Percentiles rank a stretch among this genome's conserved stretches.
phyloP scores from a whole-genome alignment of 2,113 vertebrate species.

The Indicator indicator region DNA sequence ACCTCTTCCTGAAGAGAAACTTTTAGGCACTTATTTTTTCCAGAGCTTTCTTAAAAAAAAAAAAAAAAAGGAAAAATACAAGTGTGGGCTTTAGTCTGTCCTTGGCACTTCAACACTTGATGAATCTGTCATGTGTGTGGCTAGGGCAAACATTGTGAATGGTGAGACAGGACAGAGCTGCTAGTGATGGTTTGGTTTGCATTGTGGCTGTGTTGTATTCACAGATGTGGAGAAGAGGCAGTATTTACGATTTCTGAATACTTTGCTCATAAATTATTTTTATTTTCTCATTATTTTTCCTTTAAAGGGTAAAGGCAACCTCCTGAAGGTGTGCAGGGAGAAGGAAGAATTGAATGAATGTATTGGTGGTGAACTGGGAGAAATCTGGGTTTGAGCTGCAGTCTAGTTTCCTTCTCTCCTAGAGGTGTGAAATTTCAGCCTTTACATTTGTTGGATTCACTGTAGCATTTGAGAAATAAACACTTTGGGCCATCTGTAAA shows the following conservation, averaged over 20 bases:
- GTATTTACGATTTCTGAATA: rapidly evolving
- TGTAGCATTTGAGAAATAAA: neutral
- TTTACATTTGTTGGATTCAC: neutral
- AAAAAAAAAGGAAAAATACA: rapidly evolving
- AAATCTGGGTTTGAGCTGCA: neutral
- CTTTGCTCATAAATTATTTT: neutral
- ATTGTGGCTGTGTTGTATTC: rapidly evolving
- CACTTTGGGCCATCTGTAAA: neutral
- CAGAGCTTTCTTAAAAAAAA: neutral
- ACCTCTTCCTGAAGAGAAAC: neutral
- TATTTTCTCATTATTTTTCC: neutral
- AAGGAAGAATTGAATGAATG: neutral
- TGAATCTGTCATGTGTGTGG: rapidly evolving
- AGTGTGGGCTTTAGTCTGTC: neutral
- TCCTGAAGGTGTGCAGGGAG: neutral
- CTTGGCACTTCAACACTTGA: neutral
- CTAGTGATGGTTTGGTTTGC: rapidly evolving
- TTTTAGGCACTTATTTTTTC: no score
- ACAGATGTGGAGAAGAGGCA: neutral
- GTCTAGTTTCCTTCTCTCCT: neutral
- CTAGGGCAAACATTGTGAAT: rapidly evolving
- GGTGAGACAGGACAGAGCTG: neutral
- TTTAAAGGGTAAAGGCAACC: neutral
- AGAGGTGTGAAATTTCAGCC: slow-evolving; percentile 37
- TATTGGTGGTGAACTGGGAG: neutral